Base-by-base conservation (phyloP, 2,888 invertebrate genomes). In the Nezara viridula region DNA sequence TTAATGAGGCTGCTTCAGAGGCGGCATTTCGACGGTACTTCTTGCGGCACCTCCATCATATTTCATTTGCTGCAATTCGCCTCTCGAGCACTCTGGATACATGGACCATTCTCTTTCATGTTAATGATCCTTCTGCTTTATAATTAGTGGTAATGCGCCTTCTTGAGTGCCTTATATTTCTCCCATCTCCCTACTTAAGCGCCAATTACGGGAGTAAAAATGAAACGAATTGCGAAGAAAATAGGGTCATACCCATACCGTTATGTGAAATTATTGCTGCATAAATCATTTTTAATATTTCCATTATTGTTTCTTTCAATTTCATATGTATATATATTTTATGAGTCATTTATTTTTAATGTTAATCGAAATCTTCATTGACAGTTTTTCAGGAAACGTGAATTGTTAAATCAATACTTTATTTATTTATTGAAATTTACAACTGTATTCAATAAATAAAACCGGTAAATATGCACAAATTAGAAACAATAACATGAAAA, bases 81-180 rank as follows among this genome's bases (percentile, higher is more conserved):
- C 66, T 19, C 16, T 19, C 7, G 66, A 3, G 7, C 14, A 27
- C 6, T 10, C 37, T 0, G 32, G 10, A 14, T 9, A 12, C 6
- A 3, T 27, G 5, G 16, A 6, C 37, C 32, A 37, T 19, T 19
- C 66, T 73, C 66, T 32, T 73, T 6, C 40, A 24, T 81, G 81
- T 81, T 81, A 81, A 81, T 81, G 40, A 81, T 81, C 24, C 81
- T 14, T 4, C 44, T 81, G 44, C 81, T 81, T 81, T 81, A 47
- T 81, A 81, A 81, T 81, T 81, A 81, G 24, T 40, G 44, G 10
- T 44, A 81, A 81, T 14, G 81, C 81, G 81, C 12, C 81, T n/a
- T 81, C 44, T 44, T 44, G n/a, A 44, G 14, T 14, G 77, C 24
- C 24, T 21, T 81, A n/a, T 81, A 44, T 47, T 24, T 81, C 44